phyloP scores from a whole-genome alignment of 1,140 invertebrate genomes.

The Megalopta genalis region DNA sequence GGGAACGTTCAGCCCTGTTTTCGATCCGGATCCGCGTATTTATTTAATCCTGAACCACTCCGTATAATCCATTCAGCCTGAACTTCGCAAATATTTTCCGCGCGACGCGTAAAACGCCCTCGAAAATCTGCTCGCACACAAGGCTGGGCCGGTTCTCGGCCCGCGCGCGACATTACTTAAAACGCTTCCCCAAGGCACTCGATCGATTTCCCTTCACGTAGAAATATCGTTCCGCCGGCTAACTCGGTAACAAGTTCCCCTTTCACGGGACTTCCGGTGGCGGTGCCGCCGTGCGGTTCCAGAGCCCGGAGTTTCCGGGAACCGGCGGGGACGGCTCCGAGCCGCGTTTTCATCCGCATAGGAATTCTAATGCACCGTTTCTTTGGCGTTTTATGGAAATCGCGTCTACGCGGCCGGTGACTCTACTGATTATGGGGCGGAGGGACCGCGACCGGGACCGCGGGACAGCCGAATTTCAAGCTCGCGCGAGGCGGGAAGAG shows the following conservation, averaged over 20 bases:
- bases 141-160: too few species aligned
- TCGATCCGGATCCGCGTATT: not conserved
- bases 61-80: not conserved
- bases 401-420: not conserved
- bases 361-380: slow-evolving; percentile 57
- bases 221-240: not conserved
- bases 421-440: too few species aligned
- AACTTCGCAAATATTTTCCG: slow-evolving; percentile 6
- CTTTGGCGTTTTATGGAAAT: slow-evolving; percentile 62
- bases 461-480: too few species aligned
- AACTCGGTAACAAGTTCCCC: slow-evolving; percentile 4
- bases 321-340: not conserved
- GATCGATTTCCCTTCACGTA: slow-evolving; percentile 8
- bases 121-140: not conserved
- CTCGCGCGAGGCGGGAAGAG: too few species aligned
- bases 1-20: not conserved
- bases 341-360: slow-evolving; percentile 56
- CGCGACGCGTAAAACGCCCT: not conserved
- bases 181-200: not conserved
- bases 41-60: too few species aligned
- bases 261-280: slow-evolving; percentile 15
- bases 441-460: too few species aligned
- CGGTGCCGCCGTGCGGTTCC: too few species aligned
- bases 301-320: not conserved
- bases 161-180: not conserved